These are phyloP conservation scores for Hydractinia echinata DNA, from an alignment of 30 jellyfish, hydroid and myxozoan species.

Conservation along the genomic window DNA sequence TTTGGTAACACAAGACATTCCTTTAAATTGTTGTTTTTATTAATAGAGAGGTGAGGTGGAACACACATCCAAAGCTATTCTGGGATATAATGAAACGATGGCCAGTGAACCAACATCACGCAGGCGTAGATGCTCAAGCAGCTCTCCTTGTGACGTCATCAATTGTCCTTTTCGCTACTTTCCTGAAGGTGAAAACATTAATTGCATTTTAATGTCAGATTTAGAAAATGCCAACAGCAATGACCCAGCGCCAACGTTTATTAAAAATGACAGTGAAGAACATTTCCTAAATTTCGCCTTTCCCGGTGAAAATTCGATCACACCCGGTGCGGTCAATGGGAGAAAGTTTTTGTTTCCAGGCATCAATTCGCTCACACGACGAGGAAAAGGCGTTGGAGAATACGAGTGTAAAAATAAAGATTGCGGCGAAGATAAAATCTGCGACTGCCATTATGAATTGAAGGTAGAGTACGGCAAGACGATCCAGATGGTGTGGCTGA, in stretches of 20 bases:
- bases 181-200: conserved; percentile 48
- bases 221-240: conserved; percentile 43
- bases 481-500: conserved; percentile 76
- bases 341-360: conserved; percentile 74
- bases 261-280: conserved; percentile 57
- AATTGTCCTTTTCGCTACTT: conserved; percentile 80
- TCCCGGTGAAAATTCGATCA: conserved; percentile 60
- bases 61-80: conserved; percentile 56
- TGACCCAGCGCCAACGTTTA: conserved; percentile 44
- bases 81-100: conserved; percentile 57
- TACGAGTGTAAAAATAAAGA: conserved; percentile 66
- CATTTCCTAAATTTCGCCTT: conserved; percentile 66
- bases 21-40: neutral
- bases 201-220: conserved; percentile 67
- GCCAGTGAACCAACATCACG: conserved; percentile 62
- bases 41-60: neutral
- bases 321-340: conserved; percentile 90
- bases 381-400: conserved; percentile 65
- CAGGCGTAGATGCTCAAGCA: conserved; percentile 41
- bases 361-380: conserved; percentile 74
- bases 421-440: conserved; percentile 86
- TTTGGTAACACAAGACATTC: too few relatives aligned
- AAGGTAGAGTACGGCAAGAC: conserved; percentile 65
- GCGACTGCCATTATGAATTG: conserved; percentile 66
- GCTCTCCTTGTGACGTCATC: conserved; percentile 45